Conservation (phyloP, 2,113 vertebrate genomes). For the Urocynchramus pylzowi region DNA sequence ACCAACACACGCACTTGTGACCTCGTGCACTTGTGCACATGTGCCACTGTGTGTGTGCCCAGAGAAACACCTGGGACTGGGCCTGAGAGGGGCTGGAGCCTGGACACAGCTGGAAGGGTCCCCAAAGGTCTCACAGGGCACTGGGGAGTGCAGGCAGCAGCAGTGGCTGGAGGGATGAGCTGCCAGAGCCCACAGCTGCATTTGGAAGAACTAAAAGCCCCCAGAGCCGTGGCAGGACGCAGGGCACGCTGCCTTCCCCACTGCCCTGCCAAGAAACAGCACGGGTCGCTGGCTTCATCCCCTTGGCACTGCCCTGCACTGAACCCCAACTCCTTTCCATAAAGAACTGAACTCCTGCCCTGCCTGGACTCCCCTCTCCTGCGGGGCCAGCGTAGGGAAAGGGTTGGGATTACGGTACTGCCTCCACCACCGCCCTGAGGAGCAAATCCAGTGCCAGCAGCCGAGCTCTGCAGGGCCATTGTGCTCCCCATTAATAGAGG, state of each 20-base stretch:
- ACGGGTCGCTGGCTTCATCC: accelerated
- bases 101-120: not conserved
- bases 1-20: not conserved
- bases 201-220: not conserved
- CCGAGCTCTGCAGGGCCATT: conserved; percentile 27
- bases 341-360: not conserved
- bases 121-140: accelerated
- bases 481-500: conserved; percentile 21
- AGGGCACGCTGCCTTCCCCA: not conserved
- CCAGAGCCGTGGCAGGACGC: accelerated
- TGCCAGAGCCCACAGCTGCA: not conserved
- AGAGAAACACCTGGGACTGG: not conserved
- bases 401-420: accelerated
- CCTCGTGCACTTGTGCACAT: accelerated
- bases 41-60: not conserved
- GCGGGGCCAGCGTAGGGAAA: not conserved
- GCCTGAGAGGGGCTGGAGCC: not conserved
- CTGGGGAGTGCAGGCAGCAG: not conserved
- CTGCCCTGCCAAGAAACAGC: not conserved
- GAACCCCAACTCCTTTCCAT: not conserved
- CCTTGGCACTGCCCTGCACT: accelerated
- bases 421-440: not conserved
- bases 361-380: not conserved
- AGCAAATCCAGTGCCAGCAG: not conserved
- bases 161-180: accelerated